These are phyloP conservation scores for Lepidothrix coronata DNA, from an alignment of 2,113 vertebrate genomes.

Conservation along the genomic window DNA sequence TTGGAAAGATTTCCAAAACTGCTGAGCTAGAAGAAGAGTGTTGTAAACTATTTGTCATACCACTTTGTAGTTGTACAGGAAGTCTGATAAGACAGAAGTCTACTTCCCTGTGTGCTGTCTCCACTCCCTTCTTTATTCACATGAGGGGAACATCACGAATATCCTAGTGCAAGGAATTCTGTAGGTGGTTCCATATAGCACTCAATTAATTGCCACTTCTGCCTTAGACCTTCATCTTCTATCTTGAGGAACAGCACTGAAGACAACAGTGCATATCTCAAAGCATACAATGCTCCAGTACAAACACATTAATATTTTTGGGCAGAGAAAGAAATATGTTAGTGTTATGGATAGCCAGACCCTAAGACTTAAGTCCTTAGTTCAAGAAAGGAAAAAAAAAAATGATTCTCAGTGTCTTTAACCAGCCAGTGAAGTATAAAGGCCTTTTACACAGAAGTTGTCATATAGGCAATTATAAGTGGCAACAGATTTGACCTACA, in stretches of 20 bases:
- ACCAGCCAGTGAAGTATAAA: not conserved
- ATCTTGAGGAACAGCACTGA: not conserved
- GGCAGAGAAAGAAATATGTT: not conserved
- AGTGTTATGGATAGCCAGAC: not conserved
- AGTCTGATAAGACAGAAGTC: not conserved
- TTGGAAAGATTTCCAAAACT: not conserved
- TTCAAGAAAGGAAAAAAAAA: not conserved
- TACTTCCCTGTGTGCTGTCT: not conserved
- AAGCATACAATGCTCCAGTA: not conserved
- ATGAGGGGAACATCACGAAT: not conserved
- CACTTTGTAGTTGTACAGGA: not conserved
- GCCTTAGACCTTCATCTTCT: not conserved
- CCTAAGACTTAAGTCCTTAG: not conserved
- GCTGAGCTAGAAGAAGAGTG: not conserved
- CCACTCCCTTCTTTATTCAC: not conserved
- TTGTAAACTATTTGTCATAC: not conserved
- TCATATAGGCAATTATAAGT: not conserved
- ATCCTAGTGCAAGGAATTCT: not conserved
- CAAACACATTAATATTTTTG: not conserved
- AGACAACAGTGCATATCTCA: not conserved
- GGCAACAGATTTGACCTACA: not conserved
- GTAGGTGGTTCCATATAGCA: rapidly evolving
- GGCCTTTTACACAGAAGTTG: not conserved
- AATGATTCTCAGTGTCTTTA: not conserved
- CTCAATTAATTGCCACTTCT: not conserved